A percentile compares a stretch with the other conserved stretches of the same genome.
phyloP scores from a whole-genome alignment of 2,888 invertebrate species.

The Hirtodrosophila confusa region DNA sequence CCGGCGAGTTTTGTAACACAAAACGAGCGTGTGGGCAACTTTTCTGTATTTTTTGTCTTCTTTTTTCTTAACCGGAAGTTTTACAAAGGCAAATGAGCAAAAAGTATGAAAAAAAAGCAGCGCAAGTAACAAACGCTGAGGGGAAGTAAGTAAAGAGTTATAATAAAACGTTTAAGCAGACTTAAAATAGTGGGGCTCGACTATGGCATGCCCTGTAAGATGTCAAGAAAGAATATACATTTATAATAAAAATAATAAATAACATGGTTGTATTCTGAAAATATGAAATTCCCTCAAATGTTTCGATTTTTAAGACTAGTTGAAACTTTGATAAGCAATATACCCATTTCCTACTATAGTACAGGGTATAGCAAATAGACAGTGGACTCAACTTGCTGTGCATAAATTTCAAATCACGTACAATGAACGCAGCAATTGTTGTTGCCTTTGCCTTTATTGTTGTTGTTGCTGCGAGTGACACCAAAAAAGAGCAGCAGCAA shows the following conservation, averaged over 20 bases:
- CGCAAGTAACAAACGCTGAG: slow-evolving; percentile 29
- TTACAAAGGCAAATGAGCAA: slow-evolving; percentile 76
- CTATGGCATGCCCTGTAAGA: slow-evolving; percentile 22
- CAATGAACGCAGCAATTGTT: slow-evolving; percentile 60
- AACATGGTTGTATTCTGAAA: too few relatives aligned
- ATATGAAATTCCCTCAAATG: too few relatives aligned
- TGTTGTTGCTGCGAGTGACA: slow-evolving; percentile 52
- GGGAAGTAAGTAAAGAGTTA: slow-evolving; percentile 50
- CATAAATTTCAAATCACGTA: slow-evolving; percentile 81
- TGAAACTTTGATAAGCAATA: background rate
- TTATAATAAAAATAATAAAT: too few relatives aligned
- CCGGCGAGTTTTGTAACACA: slow-evolving; percentile 60
- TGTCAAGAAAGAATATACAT: too few relatives aligned
- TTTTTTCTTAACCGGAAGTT: slow-evolving; percentile 73
- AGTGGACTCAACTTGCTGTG: slow-evolving; percentile 52
- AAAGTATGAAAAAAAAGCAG: slow-evolving; percentile 57
- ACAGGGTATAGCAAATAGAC: slow-evolving; percentile 27
- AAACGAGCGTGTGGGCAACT: slow-evolving; percentile 73
- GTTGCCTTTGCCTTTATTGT: slow-evolving; percentile 28
- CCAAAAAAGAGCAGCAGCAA: slow-evolving; percentile 41
- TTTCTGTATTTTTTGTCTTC: slow-evolving; percentile 28
- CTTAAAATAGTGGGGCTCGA: background rate
- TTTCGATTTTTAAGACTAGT: too few relatives aligned
- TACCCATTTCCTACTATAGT: background rate
- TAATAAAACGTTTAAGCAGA: slow-evolving; percentile 50